Percentiles rank a stretch among this genome's conserved stretches.
These are phyloP conservation scores for Volucella zonaria DNA, from an alignment of 2,888 invertebrate species.

Conservation along the genomic window DNA sequence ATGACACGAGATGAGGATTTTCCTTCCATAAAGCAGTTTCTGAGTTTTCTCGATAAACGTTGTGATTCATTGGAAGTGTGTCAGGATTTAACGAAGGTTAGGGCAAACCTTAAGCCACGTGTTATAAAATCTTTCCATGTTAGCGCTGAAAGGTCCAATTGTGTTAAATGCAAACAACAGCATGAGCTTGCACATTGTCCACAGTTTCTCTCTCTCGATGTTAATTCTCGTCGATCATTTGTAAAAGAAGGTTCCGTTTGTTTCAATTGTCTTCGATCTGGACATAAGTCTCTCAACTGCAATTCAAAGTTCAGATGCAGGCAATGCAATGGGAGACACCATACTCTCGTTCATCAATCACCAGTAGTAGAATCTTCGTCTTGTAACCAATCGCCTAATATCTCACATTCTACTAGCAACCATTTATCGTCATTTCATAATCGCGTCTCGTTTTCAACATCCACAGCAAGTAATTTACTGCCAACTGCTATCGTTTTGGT, in stretches of 20 bases:
- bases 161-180: not conserved
- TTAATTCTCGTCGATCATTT: not conserved
- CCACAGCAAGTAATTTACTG: no score
- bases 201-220: not conserved
- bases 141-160: not conserved
- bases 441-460: no score
- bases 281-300: not conserved
- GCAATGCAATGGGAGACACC: not conserved
- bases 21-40: no score
- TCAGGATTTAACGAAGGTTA: no score
- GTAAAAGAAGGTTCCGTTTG: not conserved
- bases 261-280: conserved; percentile 8
- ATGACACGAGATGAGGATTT: no score
- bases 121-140: not conserved
- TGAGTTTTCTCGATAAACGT: no score
- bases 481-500: no score
- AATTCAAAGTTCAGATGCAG: not conserved
- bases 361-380: no score
- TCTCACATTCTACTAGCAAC: not conserved
- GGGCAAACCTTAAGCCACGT: not conserved
- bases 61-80: no score
- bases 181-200: not conserved
- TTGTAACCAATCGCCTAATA: not conserved
- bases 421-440: not conserved
- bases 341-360: not conserved